phyloP scores from a whole-genome alignment of 2,797 vertebrate species.

The Chelmon rostratus region DNA sequence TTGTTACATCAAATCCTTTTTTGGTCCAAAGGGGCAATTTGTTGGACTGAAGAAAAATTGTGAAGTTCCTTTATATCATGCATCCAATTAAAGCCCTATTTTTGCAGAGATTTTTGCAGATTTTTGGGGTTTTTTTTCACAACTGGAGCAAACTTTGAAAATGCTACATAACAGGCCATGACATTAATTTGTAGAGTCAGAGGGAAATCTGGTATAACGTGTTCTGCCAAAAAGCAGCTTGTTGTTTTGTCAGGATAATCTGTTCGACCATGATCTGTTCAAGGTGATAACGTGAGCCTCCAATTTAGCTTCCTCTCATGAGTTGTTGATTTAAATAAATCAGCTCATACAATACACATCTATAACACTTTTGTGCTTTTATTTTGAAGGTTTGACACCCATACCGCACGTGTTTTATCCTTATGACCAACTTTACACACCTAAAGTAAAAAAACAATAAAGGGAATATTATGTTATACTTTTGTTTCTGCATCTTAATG shows the following conservation, averaged over 20 bases:
- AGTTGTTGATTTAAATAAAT: constrained; percentile 9
- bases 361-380: not conserved
- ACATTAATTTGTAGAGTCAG: not conserved
- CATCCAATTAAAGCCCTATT: not conserved
- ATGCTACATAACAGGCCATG: not conserved
- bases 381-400: not conserved
- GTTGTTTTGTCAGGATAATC: not conserved
- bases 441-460: not conserved
- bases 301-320: not conserved
- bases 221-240: not conserved
- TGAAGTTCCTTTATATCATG: not conserved
- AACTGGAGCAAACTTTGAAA: not conserved
- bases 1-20: not conserved
- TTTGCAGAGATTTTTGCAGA: no score
- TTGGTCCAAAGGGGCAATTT: not conserved
- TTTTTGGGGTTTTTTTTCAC: not conserved
- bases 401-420: not conserved
- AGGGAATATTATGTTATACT: not conserved
- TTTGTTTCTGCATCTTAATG: not conserved
- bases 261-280: not conserved
- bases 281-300: not conserved
- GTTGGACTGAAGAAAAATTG: not conserved
- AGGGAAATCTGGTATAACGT: not conserved
- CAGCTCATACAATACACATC: not conserved
- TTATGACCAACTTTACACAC: not conserved